phyloP scores from a whole-genome alignment of 2,797 vertebrate genomes.

The Parauchenoglanis ngamensis region DNA sequence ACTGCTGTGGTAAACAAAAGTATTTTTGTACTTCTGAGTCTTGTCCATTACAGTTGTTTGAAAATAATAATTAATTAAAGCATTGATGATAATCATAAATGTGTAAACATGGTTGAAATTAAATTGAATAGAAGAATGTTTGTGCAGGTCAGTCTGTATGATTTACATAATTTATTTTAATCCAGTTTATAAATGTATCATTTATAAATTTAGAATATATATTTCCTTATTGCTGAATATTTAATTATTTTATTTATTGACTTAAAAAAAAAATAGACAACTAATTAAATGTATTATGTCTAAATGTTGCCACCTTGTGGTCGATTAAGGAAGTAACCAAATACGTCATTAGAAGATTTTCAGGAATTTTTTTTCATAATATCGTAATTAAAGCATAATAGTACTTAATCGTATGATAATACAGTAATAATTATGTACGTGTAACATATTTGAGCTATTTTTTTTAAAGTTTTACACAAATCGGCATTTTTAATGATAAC shows the following conservation, averaged over 20 bases:
- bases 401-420: background rate
- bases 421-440: background rate
- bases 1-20: background rate
- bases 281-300: background rate
- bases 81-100: background rate
- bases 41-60: background rate
- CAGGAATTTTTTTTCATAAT: background rate
- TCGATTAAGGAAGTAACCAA: background rate
- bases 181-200: background rate
- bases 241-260: background rate
- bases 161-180: background rate
- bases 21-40: background rate
- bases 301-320: slow-evolving; percentile 31
- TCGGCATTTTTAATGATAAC: background rate
- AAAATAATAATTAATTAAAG: background rate
- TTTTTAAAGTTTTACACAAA: background rate
- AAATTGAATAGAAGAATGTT: background rate
- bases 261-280: too few species aligned
- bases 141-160: background rate
- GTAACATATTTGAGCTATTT: background rate
- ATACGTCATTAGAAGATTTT: background rate
- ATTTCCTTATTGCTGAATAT: background rate
- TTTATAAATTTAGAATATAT: background rate
- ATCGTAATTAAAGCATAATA: background rate
- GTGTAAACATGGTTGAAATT: background rate